These are phyloP conservation scores for Catamblyrhynchus diadema DNA, from an alignment of 2,797 vertebrate genomes.

Conservation along the genomic window DNA sequence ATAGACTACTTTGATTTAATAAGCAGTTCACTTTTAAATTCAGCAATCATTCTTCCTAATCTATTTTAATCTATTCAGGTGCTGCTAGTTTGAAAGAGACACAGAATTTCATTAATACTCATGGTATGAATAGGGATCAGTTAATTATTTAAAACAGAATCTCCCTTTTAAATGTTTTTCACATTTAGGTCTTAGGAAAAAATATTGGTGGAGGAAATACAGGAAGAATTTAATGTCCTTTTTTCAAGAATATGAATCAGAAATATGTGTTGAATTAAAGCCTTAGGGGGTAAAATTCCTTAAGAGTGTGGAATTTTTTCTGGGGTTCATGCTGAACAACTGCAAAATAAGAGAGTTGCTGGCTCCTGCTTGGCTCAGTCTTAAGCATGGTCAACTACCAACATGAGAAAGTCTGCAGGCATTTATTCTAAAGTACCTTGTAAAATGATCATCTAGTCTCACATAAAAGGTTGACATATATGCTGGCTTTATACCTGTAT, in stretches of 20 bases:
- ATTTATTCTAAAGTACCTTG: not conserved
- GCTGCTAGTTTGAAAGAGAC: not conserved
- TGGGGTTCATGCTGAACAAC: not conserved
- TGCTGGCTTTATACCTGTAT: not conserved
- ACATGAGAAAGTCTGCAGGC: not conserved
- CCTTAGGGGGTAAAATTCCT: not conserved
- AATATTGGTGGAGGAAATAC: not conserved
- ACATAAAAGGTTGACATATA: not conserved
- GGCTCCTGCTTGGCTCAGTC: not conserved
- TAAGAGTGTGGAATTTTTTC: not conserved
- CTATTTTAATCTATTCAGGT: constrained; percentile 20
- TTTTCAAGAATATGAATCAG: not conserved
- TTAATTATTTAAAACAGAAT: constrained; percentile 3
- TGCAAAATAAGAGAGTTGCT: not conserved
- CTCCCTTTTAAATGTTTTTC: not conserved
- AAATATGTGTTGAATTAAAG: not conserved
- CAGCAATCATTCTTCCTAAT: constrained; percentile 1
- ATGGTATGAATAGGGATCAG: not conserved
- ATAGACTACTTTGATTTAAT: constrained; percentile 16
- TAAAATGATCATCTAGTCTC: not conserved
- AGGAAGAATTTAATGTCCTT: not conserved
- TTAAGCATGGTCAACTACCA: not conserved
- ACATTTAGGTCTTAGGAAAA: not conserved
- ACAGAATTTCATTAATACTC: not conserved
- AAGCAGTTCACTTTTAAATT: constrained; percentile 20